Evolutionary conservation across 2,888 invertebrate species (phyloP), one percentile per base, ranked within the genome.

Genomic region (Zaprionus obscuricornis): DNA sequence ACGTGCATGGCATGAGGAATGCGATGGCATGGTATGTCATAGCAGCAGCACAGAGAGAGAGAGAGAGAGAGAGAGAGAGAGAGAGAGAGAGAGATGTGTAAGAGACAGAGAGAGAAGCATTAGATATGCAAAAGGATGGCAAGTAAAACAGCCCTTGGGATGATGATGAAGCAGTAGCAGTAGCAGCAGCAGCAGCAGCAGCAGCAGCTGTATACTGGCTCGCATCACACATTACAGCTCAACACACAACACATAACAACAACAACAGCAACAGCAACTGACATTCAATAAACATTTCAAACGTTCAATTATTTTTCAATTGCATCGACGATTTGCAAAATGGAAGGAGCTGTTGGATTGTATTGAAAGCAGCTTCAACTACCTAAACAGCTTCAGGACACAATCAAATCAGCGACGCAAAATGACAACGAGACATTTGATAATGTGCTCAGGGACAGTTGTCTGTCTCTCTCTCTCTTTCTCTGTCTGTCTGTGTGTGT

Each of bases 221-320:
- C 13, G 26, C n/a, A 36, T 39, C 43, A 63, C 64, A 52, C 69
- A 49, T 50, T 27, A 49, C 33, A 55, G 33, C 52, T 64, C 18
- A 46, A 37, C 27, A 17, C 7, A n/a, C 50, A 22, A 3, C n/a
- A 18, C 31, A 34, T 46, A 16, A 8, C 27, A 40, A 55, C 67
- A 54, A n/a, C 27, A 20, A 45, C 26, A 45, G 31, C 54, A 58
- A 49, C 58, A 73, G n/a, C 27, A 57, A 45, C 71, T 84, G 70
- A 58, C 71, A 83, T 67, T 85, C 81, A 81, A 79, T 81, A 85
- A 79, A 65, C 85, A 66, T 71, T 70, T 70, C 67, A 68, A 85
- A 66, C 66, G 84, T 76, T 83, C 81, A 85, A 81, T 81, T 81
- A 81, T 83, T 81, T 85, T 81, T 85, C 81, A 81, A 85, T 83